These are phyloP conservation scores for Diplazon laetatorius DNA, from an alignment of 2,888 invertebrate species.

Conservation along the genomic window DNA sequence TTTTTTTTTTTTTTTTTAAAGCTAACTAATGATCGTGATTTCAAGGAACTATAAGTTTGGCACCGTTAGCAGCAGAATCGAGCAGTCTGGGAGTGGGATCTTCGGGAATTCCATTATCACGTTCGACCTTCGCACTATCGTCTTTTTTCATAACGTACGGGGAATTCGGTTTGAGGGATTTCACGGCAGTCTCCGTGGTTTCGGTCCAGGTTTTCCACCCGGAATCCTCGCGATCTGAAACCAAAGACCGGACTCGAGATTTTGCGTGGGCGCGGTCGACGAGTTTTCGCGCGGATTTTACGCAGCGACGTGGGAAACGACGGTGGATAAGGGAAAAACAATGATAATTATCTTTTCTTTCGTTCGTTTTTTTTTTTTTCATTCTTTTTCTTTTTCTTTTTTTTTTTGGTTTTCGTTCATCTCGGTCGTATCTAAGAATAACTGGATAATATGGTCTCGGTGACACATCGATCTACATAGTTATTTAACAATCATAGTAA, in stretches of 20 bases:
- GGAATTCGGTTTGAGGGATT: conserved; percentile 64
- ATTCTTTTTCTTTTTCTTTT: conserved; percentile 11
- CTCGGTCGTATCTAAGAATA: conserved; percentile 55
- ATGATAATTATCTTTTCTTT: neutral
- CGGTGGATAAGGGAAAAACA: conserved; percentile 34
- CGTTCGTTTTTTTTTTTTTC: neutral
- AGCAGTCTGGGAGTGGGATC: conserved; percentile 69
- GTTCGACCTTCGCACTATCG: conserved; percentile 57
- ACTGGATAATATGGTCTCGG: conserved; percentile 50
- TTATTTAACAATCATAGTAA: conserved; percentile 55
- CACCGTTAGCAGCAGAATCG: conserved; percentile 72
- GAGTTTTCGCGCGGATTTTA: no score
- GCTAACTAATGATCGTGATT: no score
- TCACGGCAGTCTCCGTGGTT: conserved; percentile 69
- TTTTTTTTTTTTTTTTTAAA: no score
- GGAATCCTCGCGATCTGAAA: conserved; percentile 70
- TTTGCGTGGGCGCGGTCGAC: conserved; percentile 68
- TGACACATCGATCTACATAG: conserved; percentile 60
- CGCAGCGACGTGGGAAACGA: conserved; percentile 12
- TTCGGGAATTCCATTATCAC: conserved; percentile 62
- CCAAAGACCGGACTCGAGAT: conserved; percentile 65
- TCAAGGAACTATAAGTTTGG: conserved; percentile 71
- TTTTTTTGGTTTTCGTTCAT: conserved; percentile 32
- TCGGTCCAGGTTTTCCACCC: conserved; percentile 71
- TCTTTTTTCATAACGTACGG: conserved; percentile 49